Conservation (phyloP, 2,113 vertebrate genomes). For the Podilymbus podiceps region DNA sequence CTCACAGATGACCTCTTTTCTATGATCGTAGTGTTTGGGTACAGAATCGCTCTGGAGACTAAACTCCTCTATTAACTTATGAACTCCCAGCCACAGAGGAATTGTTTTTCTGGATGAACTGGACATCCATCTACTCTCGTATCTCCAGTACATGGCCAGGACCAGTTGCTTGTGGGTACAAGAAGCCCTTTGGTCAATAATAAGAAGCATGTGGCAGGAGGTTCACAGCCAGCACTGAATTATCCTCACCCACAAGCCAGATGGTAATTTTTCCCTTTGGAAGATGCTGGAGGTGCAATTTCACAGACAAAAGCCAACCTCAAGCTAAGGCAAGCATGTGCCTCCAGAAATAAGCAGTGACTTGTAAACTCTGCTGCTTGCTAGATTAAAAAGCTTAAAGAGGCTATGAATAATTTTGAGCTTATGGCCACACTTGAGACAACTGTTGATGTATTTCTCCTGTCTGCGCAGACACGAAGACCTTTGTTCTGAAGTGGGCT, state of each 20-base stretch:
- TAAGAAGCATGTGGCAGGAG: neutral
- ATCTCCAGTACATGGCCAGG: neutral
- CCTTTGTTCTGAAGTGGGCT: neutral
- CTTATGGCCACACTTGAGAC: neutral
- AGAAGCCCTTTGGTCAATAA: neutral
- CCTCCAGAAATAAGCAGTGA: neutral
- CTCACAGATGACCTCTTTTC: neutral
- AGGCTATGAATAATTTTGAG: neutral
- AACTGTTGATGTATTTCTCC: neutral
- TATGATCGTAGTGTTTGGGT: neutral
- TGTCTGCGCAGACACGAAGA: neutral
- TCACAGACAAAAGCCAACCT: neutral
- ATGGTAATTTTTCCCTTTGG: neutral
- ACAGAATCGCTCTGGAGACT: neutral
- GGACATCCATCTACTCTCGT: neutral
- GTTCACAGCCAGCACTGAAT: neutral
- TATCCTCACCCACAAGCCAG: neutral
- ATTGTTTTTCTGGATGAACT: neutral
- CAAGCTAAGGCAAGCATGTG: neutral
- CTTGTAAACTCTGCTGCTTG: neutral
- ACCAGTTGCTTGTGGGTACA: neutral
- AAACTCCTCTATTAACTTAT: neutral
- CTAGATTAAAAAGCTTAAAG: neutral
- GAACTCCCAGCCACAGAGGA: neutral
- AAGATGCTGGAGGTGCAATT: neutral